Base-by-base conservation (phyloP, 2,797 vertebrate genomes). In the Chrysocyon brachyurus region DNA sequence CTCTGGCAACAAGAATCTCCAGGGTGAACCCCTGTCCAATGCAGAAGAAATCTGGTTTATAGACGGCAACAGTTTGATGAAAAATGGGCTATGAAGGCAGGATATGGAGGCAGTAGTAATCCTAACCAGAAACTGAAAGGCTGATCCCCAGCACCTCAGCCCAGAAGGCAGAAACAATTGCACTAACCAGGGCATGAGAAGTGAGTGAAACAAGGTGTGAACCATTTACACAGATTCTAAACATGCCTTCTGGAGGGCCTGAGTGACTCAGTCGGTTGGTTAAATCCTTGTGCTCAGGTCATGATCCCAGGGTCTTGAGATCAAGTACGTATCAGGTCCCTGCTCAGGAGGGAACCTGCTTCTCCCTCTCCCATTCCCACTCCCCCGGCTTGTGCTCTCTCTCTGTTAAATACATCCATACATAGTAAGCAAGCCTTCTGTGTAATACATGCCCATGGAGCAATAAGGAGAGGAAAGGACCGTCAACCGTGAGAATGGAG, bases 81-180 rank as follows among this genome's bases (percentile, higher is more conserved):
- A 14, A 49, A 75, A 49, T 17, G 40, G 24, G 8, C 24, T 49
- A 49, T 26, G 40, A 28, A 75, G 40, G 7, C 64, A 66, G 31
- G 40, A 40, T 28, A 49, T 75, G 36, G 36, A 36, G 36, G 40
- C 40, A 49, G 72, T 49, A 1, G 14, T 75, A 16, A 46, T 46
- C 36, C 40, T 46, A 75, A 75, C 28, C 24, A 16, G 72, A 49
- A 14, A 14, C 72, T 26, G 16, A 49, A 75, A 75, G 40, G 49
- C 12, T 0, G 1, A 7, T 0, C 40, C 14, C 24, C 16, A 1
- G 3, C 24, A 28, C 40, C 24, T 49, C 72, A 16, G 24, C 40
- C 40, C 72, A 75, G 49, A 75, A 75, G 72, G 40, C 40, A 75
- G 40, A 28, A 75, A 49, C 8, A 28, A 49, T 75, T 75, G 26